Conservation (phyloP, 2,113 vertebrate genomes). For the Hyaena hyaena region DNA sequence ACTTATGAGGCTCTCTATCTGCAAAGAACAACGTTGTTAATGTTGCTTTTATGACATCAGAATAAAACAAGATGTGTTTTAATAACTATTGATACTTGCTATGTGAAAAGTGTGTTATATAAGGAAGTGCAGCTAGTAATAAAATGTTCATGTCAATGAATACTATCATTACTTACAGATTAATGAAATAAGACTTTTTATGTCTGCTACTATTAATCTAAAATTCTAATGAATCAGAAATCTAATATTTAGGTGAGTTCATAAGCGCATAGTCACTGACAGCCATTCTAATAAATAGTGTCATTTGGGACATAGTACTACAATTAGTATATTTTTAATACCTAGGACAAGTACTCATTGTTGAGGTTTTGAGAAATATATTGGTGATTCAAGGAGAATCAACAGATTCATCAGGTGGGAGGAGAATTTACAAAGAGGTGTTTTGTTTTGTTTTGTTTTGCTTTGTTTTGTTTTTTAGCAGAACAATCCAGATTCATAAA, state of each 20-base stretch:
- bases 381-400: background rate
- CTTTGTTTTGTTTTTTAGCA: background rate
- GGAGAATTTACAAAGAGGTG: background rate
- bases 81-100: background rate
- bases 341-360: background rate
- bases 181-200: background rate
- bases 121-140: background rate
- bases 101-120: background rate
- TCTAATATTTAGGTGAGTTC: background rate
- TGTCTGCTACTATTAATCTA: background rate
- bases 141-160: background rate
- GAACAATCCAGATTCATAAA: background rate
- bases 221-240: constrained; percentile 34
- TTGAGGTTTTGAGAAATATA: background rate
- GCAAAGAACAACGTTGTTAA: background rate
- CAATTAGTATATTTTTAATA: constrained; percentile 9
- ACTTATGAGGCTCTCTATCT: background rate
- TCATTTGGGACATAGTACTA: background rate
- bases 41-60: background rate
- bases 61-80: background rate
- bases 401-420: background rate
- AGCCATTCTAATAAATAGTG: constrained; percentile 16
- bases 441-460: too few relatives aligned
- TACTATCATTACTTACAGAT: background rate
- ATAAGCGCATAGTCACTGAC: background rate